phyloP scores from a whole-genome alignment of 1,140 invertebrate species.

The Andricus grossulariae region DNA sequence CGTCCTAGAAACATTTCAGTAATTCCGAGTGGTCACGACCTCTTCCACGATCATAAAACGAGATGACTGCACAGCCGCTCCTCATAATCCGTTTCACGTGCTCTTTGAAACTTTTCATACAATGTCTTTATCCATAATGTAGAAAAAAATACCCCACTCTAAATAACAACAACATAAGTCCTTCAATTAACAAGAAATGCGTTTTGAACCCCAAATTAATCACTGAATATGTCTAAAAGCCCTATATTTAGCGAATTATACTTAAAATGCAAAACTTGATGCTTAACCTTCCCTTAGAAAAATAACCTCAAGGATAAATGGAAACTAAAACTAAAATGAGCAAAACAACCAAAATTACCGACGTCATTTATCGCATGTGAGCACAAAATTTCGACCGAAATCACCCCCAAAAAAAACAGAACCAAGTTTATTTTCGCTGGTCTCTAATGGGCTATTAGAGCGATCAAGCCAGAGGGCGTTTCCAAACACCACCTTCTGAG shows the following conservation, averaged over 20 bases:
- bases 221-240: too few relatives aligned
- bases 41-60: conserved; percentile 28
- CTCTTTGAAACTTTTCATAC: conserved; percentile 1
- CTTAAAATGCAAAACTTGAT: too few relatives aligned
- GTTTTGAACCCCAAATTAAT: too few relatives aligned
- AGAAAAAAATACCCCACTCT: neutral
- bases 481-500: conserved; percentile 3
- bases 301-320: too few relatives aligned
- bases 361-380: too few relatives aligned
- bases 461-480: conserved; percentile 8
- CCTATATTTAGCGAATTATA: too few relatives aligned
- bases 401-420: neutral
- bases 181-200: too few relatives aligned
- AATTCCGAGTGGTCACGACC: conserved; percentile 27
- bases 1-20: conserved; percentile 30
- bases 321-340: too few relatives aligned
- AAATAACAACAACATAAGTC: too few relatives aligned
- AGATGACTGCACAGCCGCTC: conserved; percentile 23
- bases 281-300: too few relatives aligned
- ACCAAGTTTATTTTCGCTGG: neutral
- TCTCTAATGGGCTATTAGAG: conserved; percentile 9
- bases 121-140: neutral
- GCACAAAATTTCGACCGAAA: neutral
- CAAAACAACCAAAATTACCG: too few relatives aligned
- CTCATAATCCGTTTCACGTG: conserved; percentile 17